These are phyloP conservation scores for Xyrauchen texanus DNA, from an alignment of 2,113 vertebrate species.

Conservation along the genomic window DNA sequence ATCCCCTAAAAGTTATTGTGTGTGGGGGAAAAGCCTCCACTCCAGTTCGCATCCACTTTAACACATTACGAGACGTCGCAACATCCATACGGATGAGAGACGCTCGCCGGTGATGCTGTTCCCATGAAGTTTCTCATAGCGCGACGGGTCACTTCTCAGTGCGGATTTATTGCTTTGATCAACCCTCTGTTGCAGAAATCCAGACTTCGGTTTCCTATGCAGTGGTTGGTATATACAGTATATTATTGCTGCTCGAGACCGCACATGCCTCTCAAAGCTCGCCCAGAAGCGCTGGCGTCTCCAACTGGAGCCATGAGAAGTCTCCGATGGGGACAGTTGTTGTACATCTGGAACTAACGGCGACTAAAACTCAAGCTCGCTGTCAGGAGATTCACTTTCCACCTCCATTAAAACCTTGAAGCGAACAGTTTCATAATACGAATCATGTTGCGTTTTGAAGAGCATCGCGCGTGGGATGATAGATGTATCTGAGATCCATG, in stretches of 20 bases:
- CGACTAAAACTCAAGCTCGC: slow-evolving; percentile 57
- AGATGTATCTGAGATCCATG: slow-evolving; percentile 36
- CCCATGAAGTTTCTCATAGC: slow-evolving; percentile 77
- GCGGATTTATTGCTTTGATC: slow-evolving; percentile 73
- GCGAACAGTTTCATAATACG: slow-evolving; percentile 47
- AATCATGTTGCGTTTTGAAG: slow-evolving; percentile 50
- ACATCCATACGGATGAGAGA: no score
- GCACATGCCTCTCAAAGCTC: slow-evolving; percentile 59
- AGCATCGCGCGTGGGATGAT: slow-evolving; percentile 49
- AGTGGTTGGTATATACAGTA: not conserved
- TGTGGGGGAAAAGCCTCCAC: not conserved
- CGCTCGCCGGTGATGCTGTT: slow-evolving; percentile 52
- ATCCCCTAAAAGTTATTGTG: slow-evolving; percentile 45
- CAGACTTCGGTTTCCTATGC: slow-evolving; percentile 54
- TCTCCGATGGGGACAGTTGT: no score
- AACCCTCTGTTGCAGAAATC: no score
- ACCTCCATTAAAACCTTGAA: slow-evolving; percentile 61
- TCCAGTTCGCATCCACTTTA: slow-evolving; percentile 21
- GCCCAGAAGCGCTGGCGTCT: slow-evolving; percentile 50
- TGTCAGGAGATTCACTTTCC: slow-evolving; percentile 53
- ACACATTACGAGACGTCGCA: slow-evolving; percentile 49
- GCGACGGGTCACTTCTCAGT: slow-evolving; percentile 63
- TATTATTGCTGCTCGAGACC: slow-evolving; percentile 68
- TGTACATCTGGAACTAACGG: slow-evolving; percentile 50
- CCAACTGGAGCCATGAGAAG: slow-evolving; percentile 65